phyloP scores from a whole-genome alignment of 2,888 invertebrate species.

The Oxyteleia sp. region DNA sequence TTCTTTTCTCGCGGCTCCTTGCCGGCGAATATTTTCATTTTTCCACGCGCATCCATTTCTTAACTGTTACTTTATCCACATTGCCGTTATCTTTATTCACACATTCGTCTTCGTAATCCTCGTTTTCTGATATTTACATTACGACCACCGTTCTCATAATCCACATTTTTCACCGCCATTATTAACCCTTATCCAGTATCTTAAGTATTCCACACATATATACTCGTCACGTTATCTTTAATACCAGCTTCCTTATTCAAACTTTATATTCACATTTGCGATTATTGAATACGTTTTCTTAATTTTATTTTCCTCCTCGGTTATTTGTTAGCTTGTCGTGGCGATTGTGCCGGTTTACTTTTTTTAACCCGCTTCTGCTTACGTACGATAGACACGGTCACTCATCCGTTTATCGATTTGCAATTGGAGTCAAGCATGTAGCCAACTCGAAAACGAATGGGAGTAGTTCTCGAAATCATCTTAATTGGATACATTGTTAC shows the following conservation, averaged over 20 bases:
- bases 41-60: slow-evolving; percentile 37
- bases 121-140: slow-evolving; percentile 58
- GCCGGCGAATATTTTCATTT: slow-evolving; percentile 20
- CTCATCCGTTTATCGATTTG: no score
- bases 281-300: not conserved
- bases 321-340: no score
- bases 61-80: slow-evolving; percentile 33
- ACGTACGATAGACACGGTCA: no score
- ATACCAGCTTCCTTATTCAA: slow-evolving; percentile 17
- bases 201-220: slow-evolving; percentile 38
- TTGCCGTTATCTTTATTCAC: slow-evolving; percentile 49
- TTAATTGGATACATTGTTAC: no score
- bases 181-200: slow-evolving; percentile 47
- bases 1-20: not conserved
- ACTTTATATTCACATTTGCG: not conserved
- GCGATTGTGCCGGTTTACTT: no score
- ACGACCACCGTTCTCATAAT: slow-evolving; percentile 34
- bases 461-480: no score
- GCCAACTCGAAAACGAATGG: no score
- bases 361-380: no score
- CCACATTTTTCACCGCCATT: slow-evolving; percentile 57
- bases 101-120: slow-evolving; percentile 59
- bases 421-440: no score
- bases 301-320: no score
- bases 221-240: slow-evolving; percentile 35